phyloP scores from a whole-genome alignment of 2,113 vertebrate genomes.

The Cairina moschata region DNA sequence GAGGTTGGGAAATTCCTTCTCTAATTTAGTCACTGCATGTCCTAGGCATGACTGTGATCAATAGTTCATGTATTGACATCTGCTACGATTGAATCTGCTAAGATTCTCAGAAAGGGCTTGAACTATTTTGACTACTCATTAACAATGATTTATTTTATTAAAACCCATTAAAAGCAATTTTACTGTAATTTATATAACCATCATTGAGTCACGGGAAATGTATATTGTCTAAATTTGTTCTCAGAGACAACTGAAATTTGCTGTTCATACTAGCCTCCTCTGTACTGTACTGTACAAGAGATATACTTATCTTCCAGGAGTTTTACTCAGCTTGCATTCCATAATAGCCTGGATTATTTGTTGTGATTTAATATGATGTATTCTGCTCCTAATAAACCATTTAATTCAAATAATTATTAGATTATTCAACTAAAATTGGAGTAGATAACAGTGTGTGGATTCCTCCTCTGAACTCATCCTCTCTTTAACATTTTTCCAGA shows the following conservation, averaged over 20 bases:
- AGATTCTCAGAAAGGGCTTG: not conserved
- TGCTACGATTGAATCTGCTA: not conserved
- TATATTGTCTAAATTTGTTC: not conserved
- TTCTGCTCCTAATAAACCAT: constrained; percentile 35
- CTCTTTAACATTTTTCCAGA: not conserved
- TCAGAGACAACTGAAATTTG: not conserved
- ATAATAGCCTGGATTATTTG: constrained; percentile 8
- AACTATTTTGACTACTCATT: not conserved
- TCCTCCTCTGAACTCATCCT: constrained; percentile 1
- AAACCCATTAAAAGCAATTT: not conserved
- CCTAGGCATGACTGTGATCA: not conserved
- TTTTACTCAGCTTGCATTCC: not conserved
- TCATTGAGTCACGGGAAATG: not conserved
- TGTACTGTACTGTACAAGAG: not conserved
- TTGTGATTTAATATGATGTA: constrained; percentile 11
- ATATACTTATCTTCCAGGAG: not conserved
- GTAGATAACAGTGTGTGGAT: not conserved
- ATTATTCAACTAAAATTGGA: constrained; percentile 29
- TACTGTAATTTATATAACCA: not conserved
- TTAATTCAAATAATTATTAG: constrained; percentile 44
- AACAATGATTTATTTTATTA: not conserved
- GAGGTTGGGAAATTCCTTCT: not conserved
- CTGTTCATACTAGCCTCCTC: not conserved
- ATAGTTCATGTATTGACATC: not conserved
- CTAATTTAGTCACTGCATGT: not conserved